A percentile compares a stretch with the other conserved stretches of the same genome.
phyloP scores from a whole-genome alignment of 2,797 vertebrate genomes.

The Typhlichthys eigenmanni region DNA sequence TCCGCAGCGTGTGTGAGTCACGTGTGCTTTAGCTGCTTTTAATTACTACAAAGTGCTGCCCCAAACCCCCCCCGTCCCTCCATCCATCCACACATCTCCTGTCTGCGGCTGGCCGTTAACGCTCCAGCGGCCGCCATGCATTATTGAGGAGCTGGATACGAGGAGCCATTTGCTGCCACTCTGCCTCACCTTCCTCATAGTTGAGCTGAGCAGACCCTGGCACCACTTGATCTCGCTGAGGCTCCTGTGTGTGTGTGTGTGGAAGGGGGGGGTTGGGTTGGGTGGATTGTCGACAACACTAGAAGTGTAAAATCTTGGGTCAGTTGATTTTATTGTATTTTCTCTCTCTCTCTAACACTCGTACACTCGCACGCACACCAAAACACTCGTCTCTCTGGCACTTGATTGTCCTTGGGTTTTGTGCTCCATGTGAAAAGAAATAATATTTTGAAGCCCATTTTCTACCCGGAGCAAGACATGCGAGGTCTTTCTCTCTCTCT shows the following conservation, averaged over 20 bases:
- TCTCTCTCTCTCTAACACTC: conserved; percentile 22
- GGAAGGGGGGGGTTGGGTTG: not conserved
- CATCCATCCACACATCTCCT: conserved; percentile 48
- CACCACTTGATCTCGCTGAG: not conserved
- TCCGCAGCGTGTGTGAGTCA: conserved; percentile 54
- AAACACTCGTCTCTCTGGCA: not conserved
- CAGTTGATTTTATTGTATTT: conserved; percentile 24
- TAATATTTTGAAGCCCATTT: conserved; percentile 28
- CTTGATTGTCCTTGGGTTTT: conserved; percentile 11
- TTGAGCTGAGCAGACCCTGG: conserved; percentile 49
- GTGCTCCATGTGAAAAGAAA: conserved; percentile 23
- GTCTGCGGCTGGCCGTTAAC: conserved; percentile 63
- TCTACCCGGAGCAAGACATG: conserved; percentile 19
- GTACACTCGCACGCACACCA: too few species aligned
- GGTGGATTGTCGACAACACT: too few species aligned
- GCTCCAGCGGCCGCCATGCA: conserved; percentile 72
- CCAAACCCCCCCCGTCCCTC: conserved; percentile 13
- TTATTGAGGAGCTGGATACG: conserved; percentile 74
- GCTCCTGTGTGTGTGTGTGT: conserved; percentile 12
- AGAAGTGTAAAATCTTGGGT: conserved; percentile 11
- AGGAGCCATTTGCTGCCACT: conserved; percentile 68
- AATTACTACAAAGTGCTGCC: conserved; percentile 75
- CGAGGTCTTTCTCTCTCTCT: conserved; percentile 12
- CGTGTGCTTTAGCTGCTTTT: conserved; percentile 64
- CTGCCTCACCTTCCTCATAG: conserved; percentile 59